Base-by-base conservation (phyloP, 1,140 invertebrate species). In the Tribolium castaneum region DNA sequence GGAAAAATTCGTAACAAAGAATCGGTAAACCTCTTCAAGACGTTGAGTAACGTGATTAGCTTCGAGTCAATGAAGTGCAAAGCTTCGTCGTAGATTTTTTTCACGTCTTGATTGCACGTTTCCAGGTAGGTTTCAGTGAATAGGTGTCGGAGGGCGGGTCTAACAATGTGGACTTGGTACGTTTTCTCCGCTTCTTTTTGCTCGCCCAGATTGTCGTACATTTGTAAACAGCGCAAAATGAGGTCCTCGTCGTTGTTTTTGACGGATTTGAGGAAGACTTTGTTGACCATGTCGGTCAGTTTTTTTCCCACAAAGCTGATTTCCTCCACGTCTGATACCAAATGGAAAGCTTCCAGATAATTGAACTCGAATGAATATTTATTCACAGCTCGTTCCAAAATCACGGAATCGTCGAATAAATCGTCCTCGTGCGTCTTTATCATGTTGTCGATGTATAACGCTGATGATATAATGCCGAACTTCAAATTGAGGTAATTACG, bases 21-120 rank as follows among this genome's bases (percentile, higher is more conserved):
- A 30, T 19, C 16, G 16, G 3, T 0, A 70, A 91, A 90, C 70
- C 89, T 89, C 88, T 91, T 88, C 79, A 91, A 84, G 7, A 92
- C 93, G 3, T 92, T 86, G 14, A 87, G 85, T 12, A 93, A 80
- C 35, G 93, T 82, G 78, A 92, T 88, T 76, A 94, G 87, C 78
- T 92, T 89, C 59, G 87, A 87, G 70, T 93, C 91, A 75, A 97
- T 88, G 85, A 96, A 92, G 54, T 90, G 88, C 25, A 96, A 85
- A 39, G 96, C 89, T 86, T 91, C 92, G n/a, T 89, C 85, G 86
- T 94, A 97, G 81, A 96, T 91, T 76, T 92, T 93, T 80, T 92
- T 88, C 5, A 97, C 86, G 13, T 94, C 94, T 78, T 92, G 88
- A n/a, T 91, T 90, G 76, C 92, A 91, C 82, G 75, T 79, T 52